Evolutionary conservation across 2,113 vertebrate genomes (phyloP).

Genomic region (Phoenicopterus ruber): DNA sequence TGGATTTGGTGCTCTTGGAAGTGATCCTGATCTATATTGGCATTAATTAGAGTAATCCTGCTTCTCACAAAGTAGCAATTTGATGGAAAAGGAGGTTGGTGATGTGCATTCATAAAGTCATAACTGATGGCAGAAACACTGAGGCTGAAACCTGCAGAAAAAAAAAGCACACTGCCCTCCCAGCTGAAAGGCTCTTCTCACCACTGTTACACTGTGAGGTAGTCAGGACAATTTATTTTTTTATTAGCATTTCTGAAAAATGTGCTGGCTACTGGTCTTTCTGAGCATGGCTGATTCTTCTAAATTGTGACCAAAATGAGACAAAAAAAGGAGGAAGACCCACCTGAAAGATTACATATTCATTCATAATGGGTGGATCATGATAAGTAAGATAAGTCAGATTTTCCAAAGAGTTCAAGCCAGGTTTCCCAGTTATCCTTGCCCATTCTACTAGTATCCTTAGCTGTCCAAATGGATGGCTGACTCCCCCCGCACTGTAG

Average conservation of each 20-base stretch:
- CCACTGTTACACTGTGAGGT: neutral
- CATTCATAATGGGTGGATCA: neutral
- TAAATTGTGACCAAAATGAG: neutral
- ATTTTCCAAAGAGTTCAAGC: neutral
- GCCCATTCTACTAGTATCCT: neutral
- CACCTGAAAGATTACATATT: neutral
- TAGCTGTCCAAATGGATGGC: neutral
- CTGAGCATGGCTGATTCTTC: neutral
- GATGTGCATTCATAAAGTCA: neutral
- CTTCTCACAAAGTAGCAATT: neutral
- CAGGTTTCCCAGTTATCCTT: neutral
- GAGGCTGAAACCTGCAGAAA: neutral
- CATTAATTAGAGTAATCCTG: neutral
- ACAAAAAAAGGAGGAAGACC: neutral
- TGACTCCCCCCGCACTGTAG: neutral
- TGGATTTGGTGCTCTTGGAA: neutral
- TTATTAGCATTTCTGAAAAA: neutral
- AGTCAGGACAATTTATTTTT: neutral
- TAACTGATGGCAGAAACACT: neutral
- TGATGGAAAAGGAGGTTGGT: neutral
- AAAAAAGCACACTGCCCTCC: neutral
- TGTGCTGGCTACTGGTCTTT: neutral
- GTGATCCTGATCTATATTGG: neutral
- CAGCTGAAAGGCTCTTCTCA: neutral
- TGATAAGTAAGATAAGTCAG: neutral